phyloP scores from a whole-genome alignment of 2,113 vertebrate species.

The Ciconia maguari region DNA sequence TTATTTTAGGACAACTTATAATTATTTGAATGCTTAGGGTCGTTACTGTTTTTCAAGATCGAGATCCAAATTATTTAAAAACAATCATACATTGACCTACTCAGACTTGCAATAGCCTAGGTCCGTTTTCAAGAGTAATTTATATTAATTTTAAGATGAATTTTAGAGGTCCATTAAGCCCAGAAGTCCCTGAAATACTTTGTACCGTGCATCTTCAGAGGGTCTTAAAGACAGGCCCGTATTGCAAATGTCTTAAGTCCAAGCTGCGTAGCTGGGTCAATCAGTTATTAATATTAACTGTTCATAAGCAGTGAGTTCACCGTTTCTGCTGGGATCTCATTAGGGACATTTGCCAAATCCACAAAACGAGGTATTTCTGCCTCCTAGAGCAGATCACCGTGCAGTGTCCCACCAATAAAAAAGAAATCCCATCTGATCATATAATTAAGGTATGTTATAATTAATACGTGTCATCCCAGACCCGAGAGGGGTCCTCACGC shows the following conservation, averaged over 20 bases:
- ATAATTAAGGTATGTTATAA: background rate
- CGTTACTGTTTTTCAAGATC: background rate
- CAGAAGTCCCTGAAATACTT: background rate
- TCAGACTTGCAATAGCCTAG: background rate
- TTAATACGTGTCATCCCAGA: background rate
- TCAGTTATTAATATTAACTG: background rate
- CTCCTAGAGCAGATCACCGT: background rate
- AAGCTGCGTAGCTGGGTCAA: background rate
- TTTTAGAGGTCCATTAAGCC: background rate
- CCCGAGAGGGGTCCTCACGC: background rate
- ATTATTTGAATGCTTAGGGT: background rate
- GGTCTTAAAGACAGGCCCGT: background rate
- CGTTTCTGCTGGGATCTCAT: background rate
- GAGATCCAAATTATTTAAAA: background rate
- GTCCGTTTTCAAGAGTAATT: background rate
- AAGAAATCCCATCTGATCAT: background rate
- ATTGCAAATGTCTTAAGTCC: background rate
- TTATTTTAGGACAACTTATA: background rate
- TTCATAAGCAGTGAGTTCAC: background rate
- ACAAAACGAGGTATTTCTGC: accelerated
- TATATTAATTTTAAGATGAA: background rate
- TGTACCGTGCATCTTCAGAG: background rate
- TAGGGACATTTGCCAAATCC: background rate
- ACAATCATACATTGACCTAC: background rate
- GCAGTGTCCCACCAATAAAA: background rate